Conservation (phyloP, 2,113 vertebrate species). For the Laticauda laticaudata region DNA sequence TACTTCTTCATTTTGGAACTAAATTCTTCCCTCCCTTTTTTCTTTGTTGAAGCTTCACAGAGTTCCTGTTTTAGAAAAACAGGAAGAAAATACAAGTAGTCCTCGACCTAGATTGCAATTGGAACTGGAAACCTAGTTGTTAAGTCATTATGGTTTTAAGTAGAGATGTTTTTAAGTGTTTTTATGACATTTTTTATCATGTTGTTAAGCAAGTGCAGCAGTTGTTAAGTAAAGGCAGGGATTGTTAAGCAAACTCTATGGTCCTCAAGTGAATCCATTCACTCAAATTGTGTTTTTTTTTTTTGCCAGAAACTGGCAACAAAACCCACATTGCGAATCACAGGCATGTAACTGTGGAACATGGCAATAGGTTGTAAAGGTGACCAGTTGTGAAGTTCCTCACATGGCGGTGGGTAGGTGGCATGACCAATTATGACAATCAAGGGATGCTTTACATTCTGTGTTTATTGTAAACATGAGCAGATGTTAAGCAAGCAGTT, state of each 20-base stretch:
- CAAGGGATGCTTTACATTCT: background rate
- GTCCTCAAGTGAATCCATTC: background rate
- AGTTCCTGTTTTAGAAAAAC: background rate
- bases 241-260: background rate
- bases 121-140: background rate
- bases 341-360: background rate
- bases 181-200: background rate
- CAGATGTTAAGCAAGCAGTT: background rate
- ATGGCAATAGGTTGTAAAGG: background rate
- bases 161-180: background rate
- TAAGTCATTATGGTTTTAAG: background rate
- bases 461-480: background rate
- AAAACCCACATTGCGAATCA: background rate
- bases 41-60: background rate
- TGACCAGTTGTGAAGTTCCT: background rate
- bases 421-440: background rate
- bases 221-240: background rate
- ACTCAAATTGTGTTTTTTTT: background rate
- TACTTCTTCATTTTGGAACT: slow-evolving; percentile 4
- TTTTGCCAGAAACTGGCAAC: background rate
- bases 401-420: background rate
- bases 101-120: background rate
- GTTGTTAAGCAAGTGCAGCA: background rate
- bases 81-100: background rate
- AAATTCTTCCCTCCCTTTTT: background rate